Percentiles rank a stretch among this genome's conserved stretches.
Conservation (phyloP, 2,797 vertebrate genomes). For the Alectoris magna region DNA sequence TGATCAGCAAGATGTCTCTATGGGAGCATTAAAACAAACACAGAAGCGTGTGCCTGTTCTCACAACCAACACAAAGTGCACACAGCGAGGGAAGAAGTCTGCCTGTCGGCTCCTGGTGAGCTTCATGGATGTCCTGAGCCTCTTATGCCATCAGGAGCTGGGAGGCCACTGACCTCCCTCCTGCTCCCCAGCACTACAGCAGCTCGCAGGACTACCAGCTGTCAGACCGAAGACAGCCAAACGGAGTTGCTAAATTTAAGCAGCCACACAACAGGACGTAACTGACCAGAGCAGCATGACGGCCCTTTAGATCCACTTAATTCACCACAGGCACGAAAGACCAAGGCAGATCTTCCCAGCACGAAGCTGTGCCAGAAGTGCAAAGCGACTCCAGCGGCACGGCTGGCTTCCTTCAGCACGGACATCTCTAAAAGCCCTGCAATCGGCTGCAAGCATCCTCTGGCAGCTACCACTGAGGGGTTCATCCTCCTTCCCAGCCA, state of each 20-base stretch:
- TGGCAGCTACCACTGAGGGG: background rate
- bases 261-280: constrained; percentile 40
- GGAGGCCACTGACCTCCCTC: background rate
- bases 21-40: constrained; percentile 56
- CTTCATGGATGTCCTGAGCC: background rate
- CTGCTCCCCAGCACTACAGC: background rate
- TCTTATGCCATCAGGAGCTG: background rate
- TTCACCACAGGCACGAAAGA: constrained; percentile 56
- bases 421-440: background rate
- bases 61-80: background rate
- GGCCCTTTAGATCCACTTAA: constrained; percentile 56
- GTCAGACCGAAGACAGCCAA: constrained; percentile 20
- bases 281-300: constrained; percentile 57
- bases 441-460: background rate
- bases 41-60: background rate
- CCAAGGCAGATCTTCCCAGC: constrained; percentile 45
- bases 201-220: background rate
- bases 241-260: constrained; percentile 51
- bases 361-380: background rate
- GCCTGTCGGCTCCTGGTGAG: background rate
- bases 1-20: constrained; percentile 36
- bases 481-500: background rate
- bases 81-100: background rate
- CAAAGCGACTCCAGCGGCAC: background rate
- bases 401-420: rapidly evolving